These are phyloP conservation scores for Chelonia mydas DNA, from an alignment of 2,797 vertebrate species.

Conservation along the genomic window DNA sequence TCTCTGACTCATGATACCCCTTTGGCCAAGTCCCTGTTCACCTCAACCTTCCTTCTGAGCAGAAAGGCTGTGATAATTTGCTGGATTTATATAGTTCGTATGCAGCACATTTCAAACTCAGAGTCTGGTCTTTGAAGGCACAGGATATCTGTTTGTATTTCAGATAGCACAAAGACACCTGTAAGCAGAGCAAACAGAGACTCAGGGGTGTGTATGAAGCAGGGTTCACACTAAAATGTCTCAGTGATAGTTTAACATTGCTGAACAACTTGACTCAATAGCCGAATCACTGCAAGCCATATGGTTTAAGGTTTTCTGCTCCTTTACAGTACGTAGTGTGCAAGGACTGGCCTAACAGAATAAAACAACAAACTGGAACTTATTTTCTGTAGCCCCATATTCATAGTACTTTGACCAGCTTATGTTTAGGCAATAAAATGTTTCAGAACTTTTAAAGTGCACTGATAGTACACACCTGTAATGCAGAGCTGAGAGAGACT, in stretches of 20 bases:
- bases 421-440: too few relatives aligned
- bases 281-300: background rate
- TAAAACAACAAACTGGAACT: too few relatives aligned
- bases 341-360: too few relatives aligned
- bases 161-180: background rate
- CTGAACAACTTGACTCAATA: background rate
- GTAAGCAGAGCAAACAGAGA: background rate
- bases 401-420: too few relatives aligned
- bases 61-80: background rate
- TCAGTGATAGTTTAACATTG: background rate
- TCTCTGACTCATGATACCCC: background rate
- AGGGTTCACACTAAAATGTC: background rate
- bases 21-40: background rate
- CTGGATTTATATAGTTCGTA: background rate
- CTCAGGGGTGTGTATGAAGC: background rate
- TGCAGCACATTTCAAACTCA: background rate
- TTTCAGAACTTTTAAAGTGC: too few relatives aligned
- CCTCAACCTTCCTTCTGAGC: constrained; percentile 14
- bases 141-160: background rate
- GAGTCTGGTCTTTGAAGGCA: background rate
- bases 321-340: too few relatives aligned
- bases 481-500: background rate
- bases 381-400: too few relatives aligned
- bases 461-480: background rate
- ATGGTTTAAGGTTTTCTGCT: background rate